A percentile compares a stretch with the other conserved stretches of the same genome.
Evolutionary conservation across 2,113 vertebrate genomes (phyloP).

Genomic region (Pimephales promelas): DNA sequence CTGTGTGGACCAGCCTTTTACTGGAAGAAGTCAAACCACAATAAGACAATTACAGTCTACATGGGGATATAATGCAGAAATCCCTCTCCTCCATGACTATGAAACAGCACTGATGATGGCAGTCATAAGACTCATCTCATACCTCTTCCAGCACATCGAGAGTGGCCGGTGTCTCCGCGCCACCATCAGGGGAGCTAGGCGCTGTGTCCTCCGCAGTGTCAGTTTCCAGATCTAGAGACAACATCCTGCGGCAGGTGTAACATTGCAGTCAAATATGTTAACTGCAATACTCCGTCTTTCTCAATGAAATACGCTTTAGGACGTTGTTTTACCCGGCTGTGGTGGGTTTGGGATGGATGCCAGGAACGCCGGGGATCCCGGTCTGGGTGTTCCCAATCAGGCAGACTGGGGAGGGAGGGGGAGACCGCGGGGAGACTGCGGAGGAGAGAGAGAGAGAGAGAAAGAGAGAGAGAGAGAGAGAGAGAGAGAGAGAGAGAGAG

Average conservation of each 20-base stretch:
- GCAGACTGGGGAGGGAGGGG: conserved; percentile 66
- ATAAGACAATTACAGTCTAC: neutral
- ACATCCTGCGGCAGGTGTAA: conserved; percentile 72
- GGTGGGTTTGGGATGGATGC: conserved; percentile 63
- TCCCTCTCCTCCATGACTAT: neutral
- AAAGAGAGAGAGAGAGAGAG: neutral
- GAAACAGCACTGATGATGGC: neutral
- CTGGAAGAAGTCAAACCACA: neutral
- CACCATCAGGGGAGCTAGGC: conserved; percentile 64
- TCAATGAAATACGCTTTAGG: neutral
- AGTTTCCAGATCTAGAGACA: conserved; percentile 71
- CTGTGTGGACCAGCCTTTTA: neutral
- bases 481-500: neutral
- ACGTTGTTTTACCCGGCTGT: conserved; percentile 34
- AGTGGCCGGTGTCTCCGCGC: conserved; percentile 64
- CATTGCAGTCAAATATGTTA: conserved; percentile 65
- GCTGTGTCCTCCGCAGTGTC: conserved; percentile 71
- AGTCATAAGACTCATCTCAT: conserved; percentile 35
- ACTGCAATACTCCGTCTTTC: conserved; percentile 39
- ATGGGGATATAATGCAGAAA: neutral
- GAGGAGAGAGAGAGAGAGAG: conserved; percentile 46
- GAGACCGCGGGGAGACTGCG: conserved; percentile 74
- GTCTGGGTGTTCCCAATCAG: conserved; percentile 61
- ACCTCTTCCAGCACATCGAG: conserved; percentile 74
- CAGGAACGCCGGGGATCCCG: conserved; percentile 71